These are phyloP conservation scores for Hemibagrus guttatus DNA, from an alignment of 2,797 vertebrate species.

Conservation along the genomic window DNA sequence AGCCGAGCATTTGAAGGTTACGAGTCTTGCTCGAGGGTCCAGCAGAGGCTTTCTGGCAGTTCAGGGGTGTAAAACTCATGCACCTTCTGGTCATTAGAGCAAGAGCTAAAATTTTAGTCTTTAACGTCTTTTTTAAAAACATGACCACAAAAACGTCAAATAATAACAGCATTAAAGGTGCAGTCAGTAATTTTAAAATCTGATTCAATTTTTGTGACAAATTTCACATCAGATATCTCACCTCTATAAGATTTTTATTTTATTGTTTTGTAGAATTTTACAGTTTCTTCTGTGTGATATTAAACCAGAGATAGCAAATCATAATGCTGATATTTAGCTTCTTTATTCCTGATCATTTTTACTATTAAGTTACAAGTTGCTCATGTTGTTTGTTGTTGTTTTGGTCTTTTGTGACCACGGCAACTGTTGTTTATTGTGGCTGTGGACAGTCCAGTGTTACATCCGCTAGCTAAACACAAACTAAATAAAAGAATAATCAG, in stretches of 20 bases:
- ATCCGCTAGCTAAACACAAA: neutral
- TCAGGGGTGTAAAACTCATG: neutral
- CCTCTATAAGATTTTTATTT: no score
- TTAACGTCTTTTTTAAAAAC: neutral
- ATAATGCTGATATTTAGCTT: neutral
- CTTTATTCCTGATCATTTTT: neutral
- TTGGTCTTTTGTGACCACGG: conserved; percentile 37
- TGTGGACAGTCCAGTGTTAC: neutral
- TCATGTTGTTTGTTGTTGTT: neutral
- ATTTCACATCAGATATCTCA: neutral
- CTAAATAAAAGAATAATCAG: neutral
- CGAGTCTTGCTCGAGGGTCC: neutral
- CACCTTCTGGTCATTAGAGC: neutral
- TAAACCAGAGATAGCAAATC: neutral
- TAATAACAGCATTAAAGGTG: neutral
- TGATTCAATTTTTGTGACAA: neutral
- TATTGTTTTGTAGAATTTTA: neutral
- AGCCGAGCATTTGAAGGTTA: conserved; percentile 21
- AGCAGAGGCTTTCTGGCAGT: neutral
- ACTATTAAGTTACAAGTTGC: neutral
- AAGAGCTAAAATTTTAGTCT: neutral
- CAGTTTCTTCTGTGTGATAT: neutral
- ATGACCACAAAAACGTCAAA: neutral
- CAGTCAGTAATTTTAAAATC: neutral
- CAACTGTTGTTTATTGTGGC: conserved; percentile 76